Conservation (phyloP, 2,113 vertebrate species). For the Brachyhypopomus gauderio region DNA sequence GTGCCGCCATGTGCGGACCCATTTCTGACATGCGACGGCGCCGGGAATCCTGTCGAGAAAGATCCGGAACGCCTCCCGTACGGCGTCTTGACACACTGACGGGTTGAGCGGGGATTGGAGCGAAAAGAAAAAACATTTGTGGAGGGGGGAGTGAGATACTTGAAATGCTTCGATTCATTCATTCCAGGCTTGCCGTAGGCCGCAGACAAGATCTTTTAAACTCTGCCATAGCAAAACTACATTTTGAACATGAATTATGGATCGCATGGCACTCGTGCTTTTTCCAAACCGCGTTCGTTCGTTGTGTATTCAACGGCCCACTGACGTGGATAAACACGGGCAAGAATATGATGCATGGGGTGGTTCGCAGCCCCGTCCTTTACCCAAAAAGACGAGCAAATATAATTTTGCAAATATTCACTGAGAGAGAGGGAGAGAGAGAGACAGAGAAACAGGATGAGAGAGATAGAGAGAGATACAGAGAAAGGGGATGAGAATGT, state of each 20-base stretch:
- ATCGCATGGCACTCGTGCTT: constrained; percentile 9
- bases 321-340: not conserved
- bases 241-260: constrained; percentile 27
- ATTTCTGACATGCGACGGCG: constrained; percentile 84
- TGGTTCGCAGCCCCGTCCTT: not conserved
- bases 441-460: too few species aligned
- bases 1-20: constrained; percentile 86
- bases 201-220: not conserved
- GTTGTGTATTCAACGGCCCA: not conserved
- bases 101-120: constrained; percentile 13
- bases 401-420: not conserved
- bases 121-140: not conserved
- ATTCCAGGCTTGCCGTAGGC: not conserved
- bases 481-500: not conserved
- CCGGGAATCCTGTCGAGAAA: constrained; percentile 91
- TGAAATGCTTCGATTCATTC: not conserved
- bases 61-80: constrained; percentile 93
- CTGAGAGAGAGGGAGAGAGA: not conserved
- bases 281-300: constrained; percentile 4
- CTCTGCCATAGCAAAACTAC: not conserved
- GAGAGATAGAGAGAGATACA: not conserved
- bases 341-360: not conserved
- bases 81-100: constrained; percentile 93
- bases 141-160: not conserved
- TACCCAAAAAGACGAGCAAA: not conserved